These are phyloP conservation scores for Macrobrachium rosenbergii DNA, from an alignment of 1,140 invertebrate genomes.

Conservation along the genomic window DNA sequence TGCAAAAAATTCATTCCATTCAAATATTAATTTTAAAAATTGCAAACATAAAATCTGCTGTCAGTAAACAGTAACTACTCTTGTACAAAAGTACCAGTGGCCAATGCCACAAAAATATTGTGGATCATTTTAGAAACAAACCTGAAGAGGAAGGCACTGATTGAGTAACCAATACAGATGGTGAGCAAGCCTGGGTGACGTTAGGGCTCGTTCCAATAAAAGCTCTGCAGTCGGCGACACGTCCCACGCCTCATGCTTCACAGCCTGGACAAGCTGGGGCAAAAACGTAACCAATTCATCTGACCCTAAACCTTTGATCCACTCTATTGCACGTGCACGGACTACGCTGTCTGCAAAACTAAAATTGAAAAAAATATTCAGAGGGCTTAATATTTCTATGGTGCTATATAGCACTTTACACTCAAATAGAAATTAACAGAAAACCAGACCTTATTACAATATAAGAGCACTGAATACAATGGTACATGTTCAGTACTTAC, in stretches of 20 bases:
- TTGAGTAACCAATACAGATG: conserved; percentile 94
- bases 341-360: conserved; percentile 93
- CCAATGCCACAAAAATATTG: no score
- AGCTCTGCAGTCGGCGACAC: conserved; percentile 86
- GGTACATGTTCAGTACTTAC: no score
- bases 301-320: conserved; percentile 83
- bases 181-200: conserved; percentile 91
- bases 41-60: no score
- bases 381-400: not conserved
- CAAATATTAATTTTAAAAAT: no score
- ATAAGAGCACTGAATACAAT: no score
- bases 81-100: no score
- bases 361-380: conserved; percentile 60
- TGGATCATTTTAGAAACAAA: conserved; percentile 59
- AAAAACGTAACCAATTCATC: conserved; percentile 93
- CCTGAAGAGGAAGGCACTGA: conserved; percentile 81
- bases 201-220: conserved; percentile 85
- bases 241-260: conserved; percentile 95
- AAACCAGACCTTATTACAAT: no score
- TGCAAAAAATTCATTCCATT: no score
- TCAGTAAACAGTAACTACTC: conserved; percentile 32
- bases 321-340: conserved; percentile 84
- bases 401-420: not conserved
- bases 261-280: conserved; percentile 93
- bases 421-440: no score